These are phyloP conservation scores for Cyanistes caeruleus DNA, from an alignment of 2,113 vertebrate species.

Conservation along the genomic window DNA sequence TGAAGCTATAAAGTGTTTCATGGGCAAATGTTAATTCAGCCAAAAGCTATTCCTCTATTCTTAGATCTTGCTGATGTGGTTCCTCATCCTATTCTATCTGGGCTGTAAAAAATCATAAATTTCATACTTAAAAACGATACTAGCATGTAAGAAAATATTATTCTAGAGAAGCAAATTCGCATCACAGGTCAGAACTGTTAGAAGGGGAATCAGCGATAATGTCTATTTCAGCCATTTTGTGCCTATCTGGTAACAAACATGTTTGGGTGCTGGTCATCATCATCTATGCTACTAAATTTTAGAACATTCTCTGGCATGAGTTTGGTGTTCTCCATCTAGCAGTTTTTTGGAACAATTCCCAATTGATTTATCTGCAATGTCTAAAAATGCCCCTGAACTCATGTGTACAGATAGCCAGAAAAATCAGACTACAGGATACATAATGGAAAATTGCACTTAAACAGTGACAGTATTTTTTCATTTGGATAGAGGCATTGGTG, in stretches of 20 bases:
- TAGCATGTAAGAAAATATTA: neutral
- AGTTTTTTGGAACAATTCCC: neutral
- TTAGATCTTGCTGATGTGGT: neutral
- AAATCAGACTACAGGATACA: neutral
- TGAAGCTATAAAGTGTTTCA: neutral
- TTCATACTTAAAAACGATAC: neutral
- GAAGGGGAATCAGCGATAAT: neutral
- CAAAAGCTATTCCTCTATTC: neutral
- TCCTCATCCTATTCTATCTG: neutral
- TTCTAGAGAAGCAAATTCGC: neutral
- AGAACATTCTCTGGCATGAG: neutral
- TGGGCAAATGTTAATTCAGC: neutral
- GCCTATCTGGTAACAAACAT: neutral
- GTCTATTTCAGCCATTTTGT: neutral
- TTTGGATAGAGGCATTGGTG: neutral
- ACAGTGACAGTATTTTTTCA: neutral
- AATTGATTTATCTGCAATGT: neutral
- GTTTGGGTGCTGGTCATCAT: neutral
- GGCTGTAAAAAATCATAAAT: neutral
- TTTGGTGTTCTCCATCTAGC: neutral
- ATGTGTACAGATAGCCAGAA: neutral
- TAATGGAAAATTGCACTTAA: neutral
- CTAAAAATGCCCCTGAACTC: neutral
- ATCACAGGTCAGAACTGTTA: neutral
- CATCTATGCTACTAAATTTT: neutral